Conservation (phyloP, 1,140 invertebrate species). For the Drosophila carrolli region DNA sequence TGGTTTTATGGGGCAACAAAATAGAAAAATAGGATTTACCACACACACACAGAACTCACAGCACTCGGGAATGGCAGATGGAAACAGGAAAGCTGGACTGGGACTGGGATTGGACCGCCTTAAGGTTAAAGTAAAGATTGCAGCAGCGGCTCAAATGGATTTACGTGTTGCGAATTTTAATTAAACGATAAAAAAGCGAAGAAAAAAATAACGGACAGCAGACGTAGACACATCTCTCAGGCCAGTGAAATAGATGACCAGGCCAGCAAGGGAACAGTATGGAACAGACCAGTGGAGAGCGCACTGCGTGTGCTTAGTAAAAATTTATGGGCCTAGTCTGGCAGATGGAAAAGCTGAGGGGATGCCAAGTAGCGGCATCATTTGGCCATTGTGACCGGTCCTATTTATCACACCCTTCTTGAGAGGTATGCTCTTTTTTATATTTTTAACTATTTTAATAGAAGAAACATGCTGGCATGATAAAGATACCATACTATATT, state of each 20-base stretch:
- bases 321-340: conserved; percentile 70
- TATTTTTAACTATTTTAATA: not conserved
- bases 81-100: conserved; percentile 16
- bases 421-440: not conserved
- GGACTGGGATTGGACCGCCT: conserved; percentile 50
- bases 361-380: conserved; percentile 53
- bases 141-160: conserved; percentile 83
- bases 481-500: too few relatives aligned
- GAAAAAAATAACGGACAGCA: conserved; percentile 55
- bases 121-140: conserved; percentile 83
- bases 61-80: conserved; percentile 21
- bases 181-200: conserved; percentile 75
- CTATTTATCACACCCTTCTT: conserved; percentile 23
- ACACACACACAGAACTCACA: conserved; percentile 39
- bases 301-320: conserved; percentile 79
- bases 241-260: conserved; percentile 42
- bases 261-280: conserved; percentile 12
- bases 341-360: conserved; percentile 13
- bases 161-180: conserved; percentile 83
- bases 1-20: conserved; percentile 82
- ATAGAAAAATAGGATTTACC: conserved; percentile 82
- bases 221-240: conserved; percentile 56
- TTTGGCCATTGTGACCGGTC: conserved; percentile 51
- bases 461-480: too few relatives aligned
- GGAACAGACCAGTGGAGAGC: conserved; percentile 44